Evolutionary conservation across 2,888 invertebrate species (phyloP).

Genomic region (Onchidella celtica): DNA sequence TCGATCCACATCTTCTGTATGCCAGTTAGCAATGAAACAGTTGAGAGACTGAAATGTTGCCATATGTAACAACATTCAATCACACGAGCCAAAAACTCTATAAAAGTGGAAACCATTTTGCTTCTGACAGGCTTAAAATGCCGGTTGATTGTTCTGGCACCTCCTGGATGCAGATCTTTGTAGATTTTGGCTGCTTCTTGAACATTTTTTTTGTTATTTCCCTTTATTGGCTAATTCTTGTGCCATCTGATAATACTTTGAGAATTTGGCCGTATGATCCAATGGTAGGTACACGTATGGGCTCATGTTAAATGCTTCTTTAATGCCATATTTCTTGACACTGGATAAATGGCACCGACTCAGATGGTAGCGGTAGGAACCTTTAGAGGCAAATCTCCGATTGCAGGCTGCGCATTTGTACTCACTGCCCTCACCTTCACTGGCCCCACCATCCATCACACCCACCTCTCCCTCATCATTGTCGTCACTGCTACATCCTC

Average conservation of each 20-base stretch:
- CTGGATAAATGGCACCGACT: conserved; percentile 81
- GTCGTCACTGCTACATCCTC: conserved; percentile 48
- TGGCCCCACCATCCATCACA: conserved; percentile 58
- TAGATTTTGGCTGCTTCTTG: no score
- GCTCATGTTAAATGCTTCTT: conserved; percentile 76
- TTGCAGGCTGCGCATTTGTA: conserved; percentile 77
- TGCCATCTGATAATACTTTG: conserved; percentile 98
- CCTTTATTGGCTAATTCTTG: conserved; percentile 96
- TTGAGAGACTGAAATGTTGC: no score
- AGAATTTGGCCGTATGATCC: conserved; percentile 88
- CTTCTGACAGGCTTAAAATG: no score
- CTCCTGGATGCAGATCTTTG: no score
- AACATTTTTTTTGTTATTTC: conserved; percentile 56
- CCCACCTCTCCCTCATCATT: conserved; percentile 59
- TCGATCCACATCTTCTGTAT: no score
- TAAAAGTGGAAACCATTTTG: no score
- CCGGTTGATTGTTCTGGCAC: no score
- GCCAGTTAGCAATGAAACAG: no score
- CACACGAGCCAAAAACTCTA: no score
- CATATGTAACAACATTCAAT: no score
- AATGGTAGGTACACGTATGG: conserved; percentile 78
- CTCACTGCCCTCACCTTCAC: conserved; percentile 67
- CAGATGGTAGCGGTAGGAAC: conserved; percentile 96
- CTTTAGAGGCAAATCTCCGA: conserved; percentile 94
- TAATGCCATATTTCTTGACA: conserved; percentile 75